Percentiles rank a stretch among this genome's conserved stretches.
phyloP scores from a whole-genome alignment of 2,797 vertebrate genomes.

The Tapirus indicus region DNA sequence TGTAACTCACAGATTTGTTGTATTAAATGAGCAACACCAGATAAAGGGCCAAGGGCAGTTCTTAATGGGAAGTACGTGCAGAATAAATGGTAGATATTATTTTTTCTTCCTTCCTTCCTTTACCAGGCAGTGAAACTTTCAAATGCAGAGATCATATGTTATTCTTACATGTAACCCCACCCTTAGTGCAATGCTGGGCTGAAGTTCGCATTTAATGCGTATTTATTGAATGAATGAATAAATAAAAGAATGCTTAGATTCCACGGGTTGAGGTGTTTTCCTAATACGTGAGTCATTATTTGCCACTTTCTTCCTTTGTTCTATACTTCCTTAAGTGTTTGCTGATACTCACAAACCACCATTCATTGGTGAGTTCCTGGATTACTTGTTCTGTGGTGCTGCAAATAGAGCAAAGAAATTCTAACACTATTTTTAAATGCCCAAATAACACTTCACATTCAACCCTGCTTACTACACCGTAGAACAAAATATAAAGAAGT shows the following conservation, averaged over 20 bases:
- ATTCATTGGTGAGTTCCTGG: conserved; percentile 5
- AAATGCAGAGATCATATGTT: not conserved
- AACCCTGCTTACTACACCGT: not conserved
- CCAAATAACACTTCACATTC: not conserved
- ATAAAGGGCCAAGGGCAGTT: not conserved
- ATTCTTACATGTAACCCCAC: not conserved
- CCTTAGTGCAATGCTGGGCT: not conserved
- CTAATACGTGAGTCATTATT: not conserved
- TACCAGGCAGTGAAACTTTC: not conserved
- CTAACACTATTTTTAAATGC: not conserved
- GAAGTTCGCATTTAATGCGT: not conserved
- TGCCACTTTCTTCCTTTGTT: not conserved
- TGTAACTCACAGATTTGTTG: not conserved
- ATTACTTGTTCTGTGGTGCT: not conserved
- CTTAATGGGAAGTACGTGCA: not conserved
- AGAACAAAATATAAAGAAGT: not conserved
- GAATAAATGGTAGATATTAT: not conserved
- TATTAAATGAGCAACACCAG: not conserved
- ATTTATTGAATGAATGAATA: not conserved
- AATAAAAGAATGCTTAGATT: conserved; percentile 46
- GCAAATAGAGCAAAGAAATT: not conserved
- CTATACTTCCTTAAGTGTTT: not conserved
- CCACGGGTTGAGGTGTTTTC: not conserved
- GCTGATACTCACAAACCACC: not conserved
- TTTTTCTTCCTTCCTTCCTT: not conserved